Evolutionary conservation across 2,888 invertebrate genomes (phyloP), one percentile per base, ranked within the genome.

Genomic region (Drosophila paracracens): DNA sequence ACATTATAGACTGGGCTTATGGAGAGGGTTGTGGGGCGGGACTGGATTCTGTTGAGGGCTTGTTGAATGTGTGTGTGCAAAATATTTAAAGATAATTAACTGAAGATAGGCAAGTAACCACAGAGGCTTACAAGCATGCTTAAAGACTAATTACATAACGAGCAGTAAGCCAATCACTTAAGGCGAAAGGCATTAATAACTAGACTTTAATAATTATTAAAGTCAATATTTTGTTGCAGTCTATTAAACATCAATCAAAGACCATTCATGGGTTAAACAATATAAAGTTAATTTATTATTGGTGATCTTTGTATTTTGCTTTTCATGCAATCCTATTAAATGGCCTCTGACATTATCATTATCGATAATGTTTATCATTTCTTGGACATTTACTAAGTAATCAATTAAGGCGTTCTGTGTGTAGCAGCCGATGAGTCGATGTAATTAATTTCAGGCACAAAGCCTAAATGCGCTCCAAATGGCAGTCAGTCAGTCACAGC

Each of bases 51-150:
- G 43, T 21, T 35, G 21, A 36, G 36, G 16, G n/a, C 52, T 46
- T 61, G 27, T 58, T 65, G 40, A 79, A 79, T 72, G 46, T 76
- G 65, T 76, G 57, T 62, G 33, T 0, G 29, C 68, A 68, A 70
- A 85, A 85, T 85, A 88, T 88, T 88, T 82, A 85, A 65, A 72
- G 63, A 88, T 80, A 88, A 83, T 83, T 81, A 73, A 70, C 59
- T 38, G n/a, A 54, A 70, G 69, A 70, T 73, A 21, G 46, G 65
- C 46, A 52, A 29, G 53, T 53, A 35, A 31, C 53, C 48, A 40
- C 21, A 43, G 27, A 21, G 10, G 10, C 70, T 51, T 56, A 52
- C 48, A 53, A 40, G 53, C 52, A 70, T 65, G 56, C 43, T 48
- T 62, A 62, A 50, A 21, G 29, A 43, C 38, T 51, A 62, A 57